Evolutionary conservation across 2,113 vertebrate genomes (phyloP), one percentile per base, ranked within the genome.

Genomic region (Rostratula benghalensis): DNA sequence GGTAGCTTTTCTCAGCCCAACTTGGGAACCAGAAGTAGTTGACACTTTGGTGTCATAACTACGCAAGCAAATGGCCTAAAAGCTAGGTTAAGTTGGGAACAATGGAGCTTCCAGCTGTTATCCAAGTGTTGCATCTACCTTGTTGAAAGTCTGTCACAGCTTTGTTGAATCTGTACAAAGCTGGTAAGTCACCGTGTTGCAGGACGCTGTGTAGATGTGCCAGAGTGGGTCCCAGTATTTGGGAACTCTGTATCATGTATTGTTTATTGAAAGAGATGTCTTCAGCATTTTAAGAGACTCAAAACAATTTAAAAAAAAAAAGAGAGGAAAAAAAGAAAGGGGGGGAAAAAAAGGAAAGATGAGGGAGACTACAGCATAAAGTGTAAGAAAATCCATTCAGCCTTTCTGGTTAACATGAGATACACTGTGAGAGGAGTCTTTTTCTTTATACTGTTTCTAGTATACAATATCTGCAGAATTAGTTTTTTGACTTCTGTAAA

Each of bases 371-470:
- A 0, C 53, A 68, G 50, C 46, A 39, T 94, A 68, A 89, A 78
- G 69, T 50, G 2, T 79, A 71, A 83, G 23, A 82, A 85, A 92
- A 90, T 65, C 24, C 88, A 63, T 57, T 81, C 68, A 80, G 7
- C 31, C 35, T 73, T 91, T 78, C n/a, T 81, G 21, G 43, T 91
- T 87, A 92, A 70, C 23, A 11, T 18, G 73, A 87, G 56, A 31
- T 61, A 43, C 0, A 43, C 51, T 43, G 7, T 30, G 69, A 92
- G 64, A 61, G 54, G 41, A 64, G 15, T 65, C 50, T 88, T 93
- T 61, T 73, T 94, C 80, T 81, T 93, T 90, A 46, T 23, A 33
- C 27, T 63, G 17, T 64, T 93, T 79, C 59, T 96, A 28, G 17
- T 87, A 30, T 83, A 46, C 9, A 8, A 69, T 79, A 48, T 90